Evolutionary conservation across 2,113 vertebrate species (phyloP).

Genomic region (Gobio gobio): DNA sequence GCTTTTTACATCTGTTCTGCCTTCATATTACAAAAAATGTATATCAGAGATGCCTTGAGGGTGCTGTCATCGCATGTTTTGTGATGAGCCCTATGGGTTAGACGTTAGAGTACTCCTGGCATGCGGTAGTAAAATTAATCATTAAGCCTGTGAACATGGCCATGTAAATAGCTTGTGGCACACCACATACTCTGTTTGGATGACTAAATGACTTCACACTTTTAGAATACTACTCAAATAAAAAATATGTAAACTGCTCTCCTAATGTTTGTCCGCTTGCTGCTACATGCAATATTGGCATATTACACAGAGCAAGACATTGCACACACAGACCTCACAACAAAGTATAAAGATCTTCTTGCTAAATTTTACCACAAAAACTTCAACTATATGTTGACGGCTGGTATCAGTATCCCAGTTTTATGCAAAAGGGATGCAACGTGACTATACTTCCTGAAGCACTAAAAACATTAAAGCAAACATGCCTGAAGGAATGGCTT

Average conservation of each 20-base stretch:
- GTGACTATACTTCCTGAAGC: neutral
- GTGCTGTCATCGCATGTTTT: constrained; percentile 45
- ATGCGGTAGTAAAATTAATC: constrained; percentile 44
- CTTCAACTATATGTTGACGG: neutral
- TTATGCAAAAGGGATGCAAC: neutral
- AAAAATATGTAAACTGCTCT: neutral
- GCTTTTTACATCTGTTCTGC: constrained; percentile 51
- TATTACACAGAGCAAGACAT: constrained; percentile 4
- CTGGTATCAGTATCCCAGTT: neutral
- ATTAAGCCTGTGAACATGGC: constrained; percentile 48
- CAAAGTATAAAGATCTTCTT: neutral
- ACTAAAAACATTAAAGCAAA: constrained; percentile 32
- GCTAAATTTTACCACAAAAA: neutral
- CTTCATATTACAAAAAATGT: constrained; percentile 42
- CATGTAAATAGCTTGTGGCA: constrained; percentile 41
- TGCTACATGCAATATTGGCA: neutral
- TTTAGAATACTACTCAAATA: neutral
- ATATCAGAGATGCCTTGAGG: constrained; percentile 35
- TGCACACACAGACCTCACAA: neutral
- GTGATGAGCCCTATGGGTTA: constrained; percentile 26
- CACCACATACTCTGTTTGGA: constrained; percentile 6
- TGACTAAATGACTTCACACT: neutral
- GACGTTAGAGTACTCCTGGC: constrained; percentile 24
- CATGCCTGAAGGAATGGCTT: constrained; percentile 32
- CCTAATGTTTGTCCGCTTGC: neutral